phyloP scores from a whole-genome alignment of 1,140 invertebrate species.

The Macrobrachium nipponense region DNA sequence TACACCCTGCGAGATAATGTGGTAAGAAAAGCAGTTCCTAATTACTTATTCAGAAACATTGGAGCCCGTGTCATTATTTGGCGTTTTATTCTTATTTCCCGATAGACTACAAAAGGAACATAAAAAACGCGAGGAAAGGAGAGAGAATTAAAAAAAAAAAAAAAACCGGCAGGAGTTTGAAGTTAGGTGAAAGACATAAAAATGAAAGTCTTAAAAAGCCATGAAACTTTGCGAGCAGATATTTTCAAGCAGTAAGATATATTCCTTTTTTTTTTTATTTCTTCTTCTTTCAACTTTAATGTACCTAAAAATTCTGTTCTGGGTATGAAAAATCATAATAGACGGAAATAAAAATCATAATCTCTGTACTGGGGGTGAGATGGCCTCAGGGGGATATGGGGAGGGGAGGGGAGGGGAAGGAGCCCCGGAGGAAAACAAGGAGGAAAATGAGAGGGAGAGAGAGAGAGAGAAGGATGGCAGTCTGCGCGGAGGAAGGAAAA shows the following conservation, averaged over 20 bases:
- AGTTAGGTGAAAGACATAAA: slow-evolving; percentile 6
- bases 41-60: too few species aligned
- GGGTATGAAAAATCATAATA: slow-evolving; percentile 26
- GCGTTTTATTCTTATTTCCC: too few species aligned
- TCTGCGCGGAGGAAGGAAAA: neutral
- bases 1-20: too few species aligned
- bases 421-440: neutral
- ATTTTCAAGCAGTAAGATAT: too few species aligned
- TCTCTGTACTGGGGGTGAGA: slow-evolving; percentile 23
- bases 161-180: slow-evolving; percentile 33
- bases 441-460: neutral
- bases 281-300: too few species aligned
- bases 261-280: too few species aligned
- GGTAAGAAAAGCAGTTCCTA: too few species aligned
- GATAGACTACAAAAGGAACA: neutral
- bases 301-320: too few species aligned
- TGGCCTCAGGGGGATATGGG: neutral
- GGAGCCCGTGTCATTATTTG: too few species aligned
- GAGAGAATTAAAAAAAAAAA: too few species aligned
- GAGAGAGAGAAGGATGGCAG: neutral
- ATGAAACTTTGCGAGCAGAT: too few species aligned
- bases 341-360: slow-evolving; percentile 40
- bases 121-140: neutral
- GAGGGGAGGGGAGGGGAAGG: neutral
- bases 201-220: neutral